phyloP scores from a whole-genome alignment of 92 coral and sea anemone species.

The Anthopleura xanthogrammica region DNA sequence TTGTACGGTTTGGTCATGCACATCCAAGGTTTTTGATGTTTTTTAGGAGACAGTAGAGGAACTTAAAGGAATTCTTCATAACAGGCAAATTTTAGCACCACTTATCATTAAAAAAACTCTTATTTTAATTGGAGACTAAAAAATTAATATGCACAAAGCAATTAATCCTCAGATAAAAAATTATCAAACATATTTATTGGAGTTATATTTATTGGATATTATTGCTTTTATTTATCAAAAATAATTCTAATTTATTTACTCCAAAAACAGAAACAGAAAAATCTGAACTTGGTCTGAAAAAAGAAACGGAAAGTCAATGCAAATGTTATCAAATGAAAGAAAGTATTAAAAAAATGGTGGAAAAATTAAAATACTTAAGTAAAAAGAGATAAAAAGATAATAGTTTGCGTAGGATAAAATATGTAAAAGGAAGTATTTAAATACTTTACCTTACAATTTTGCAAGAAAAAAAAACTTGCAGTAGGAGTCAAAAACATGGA shows the following conservation, averaged over 20 bases:
- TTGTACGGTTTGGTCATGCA: too few relatives aligned
- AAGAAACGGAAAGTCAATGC: slow-evolving; percentile 10
- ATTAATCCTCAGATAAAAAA: too few relatives aligned
- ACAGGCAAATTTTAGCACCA: too few relatives aligned
- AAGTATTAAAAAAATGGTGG: neutral
- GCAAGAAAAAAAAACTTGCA: neutral
- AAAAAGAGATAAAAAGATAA: neutral
- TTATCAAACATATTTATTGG: too few relatives aligned
- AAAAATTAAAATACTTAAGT: neutral
- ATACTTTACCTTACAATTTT: slow-evolving; percentile 5
- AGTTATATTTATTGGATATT: too few relatives aligned
- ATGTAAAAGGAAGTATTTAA: neutral
- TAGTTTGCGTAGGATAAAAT: neutral
- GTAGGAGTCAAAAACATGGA: neutral
- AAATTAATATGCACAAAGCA: too few relatives aligned
- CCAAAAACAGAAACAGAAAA: neutral
- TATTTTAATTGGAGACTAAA: too few relatives aligned
- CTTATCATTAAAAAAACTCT: too few relatives aligned
- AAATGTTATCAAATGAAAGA: neutral
- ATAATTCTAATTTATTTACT: neutral
- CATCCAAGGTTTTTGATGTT: too few relatives aligned
- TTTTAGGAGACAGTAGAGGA: too few relatives aligned
- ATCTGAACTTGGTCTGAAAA: slow-evolving; percentile 30
- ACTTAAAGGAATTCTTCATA: too few relatives aligned
- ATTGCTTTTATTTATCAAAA: neutral